phyloP scores from a whole-genome alignment of 2,797 vertebrate species.

The Rachycentron canadum region DNA sequence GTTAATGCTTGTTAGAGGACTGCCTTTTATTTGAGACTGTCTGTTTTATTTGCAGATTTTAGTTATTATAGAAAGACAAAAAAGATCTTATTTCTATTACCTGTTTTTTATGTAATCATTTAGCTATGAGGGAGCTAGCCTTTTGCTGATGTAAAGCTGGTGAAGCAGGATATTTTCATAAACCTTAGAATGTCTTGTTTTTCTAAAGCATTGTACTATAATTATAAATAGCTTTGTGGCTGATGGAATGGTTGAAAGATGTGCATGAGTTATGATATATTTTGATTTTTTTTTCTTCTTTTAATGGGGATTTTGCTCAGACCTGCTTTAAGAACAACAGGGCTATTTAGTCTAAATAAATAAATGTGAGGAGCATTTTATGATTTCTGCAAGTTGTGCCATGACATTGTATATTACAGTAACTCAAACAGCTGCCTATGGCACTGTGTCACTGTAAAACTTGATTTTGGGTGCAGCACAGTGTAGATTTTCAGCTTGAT shows the following conservation, averaged over 20 bases:
- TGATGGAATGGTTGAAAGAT: slow-evolving; percentile 69
- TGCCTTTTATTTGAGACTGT: slow-evolving; percentile 54
- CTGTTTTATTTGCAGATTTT: slow-evolving; percentile 57
- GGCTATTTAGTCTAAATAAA: slow-evolving; percentile 48
- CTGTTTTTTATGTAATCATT: slow-evolving; percentile 62
- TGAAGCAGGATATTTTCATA: slow-evolving; percentile 82
- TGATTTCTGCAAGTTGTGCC: slow-evolving; percentile 55
- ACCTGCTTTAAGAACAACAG: slow-evolving; percentile 69
- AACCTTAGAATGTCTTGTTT: slow-evolving; percentile 81
- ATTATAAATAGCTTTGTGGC: slow-evolving; percentile 84
- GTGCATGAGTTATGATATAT: slow-evolving; percentile 77
- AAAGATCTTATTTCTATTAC: slow-evolving; percentile 40
- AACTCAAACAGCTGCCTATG: slow-evolving; percentile 43
- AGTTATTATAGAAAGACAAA: slow-evolving; percentile 37
- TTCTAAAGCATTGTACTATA: slow-evolving; percentile 84
- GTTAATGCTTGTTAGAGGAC: slow-evolving; percentile 27
- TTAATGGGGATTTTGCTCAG: slow-evolving; percentile 66
- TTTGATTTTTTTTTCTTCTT: slow-evolving; percentile 58
- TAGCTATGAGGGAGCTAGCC: slow-evolving; percentile 51
- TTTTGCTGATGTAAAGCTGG: slow-evolving; percentile 71
- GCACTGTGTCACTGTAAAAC: slow-evolving; percentile 42
- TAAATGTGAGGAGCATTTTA: slow-evolving; percentile 45
- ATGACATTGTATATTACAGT: slow-evolving; percentile 45
- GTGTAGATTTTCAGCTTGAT: slow-evolving; percentile 42
- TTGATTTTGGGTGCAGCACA: slow-evolving; percentile 40